Percentiles rank a stretch among this genome's conserved stretches.
These are phyloP conservation scores for Desoria tigrina DNA, from an alignment of 2,888 invertebrate genomes.

Conservation along the genomic window DNA sequence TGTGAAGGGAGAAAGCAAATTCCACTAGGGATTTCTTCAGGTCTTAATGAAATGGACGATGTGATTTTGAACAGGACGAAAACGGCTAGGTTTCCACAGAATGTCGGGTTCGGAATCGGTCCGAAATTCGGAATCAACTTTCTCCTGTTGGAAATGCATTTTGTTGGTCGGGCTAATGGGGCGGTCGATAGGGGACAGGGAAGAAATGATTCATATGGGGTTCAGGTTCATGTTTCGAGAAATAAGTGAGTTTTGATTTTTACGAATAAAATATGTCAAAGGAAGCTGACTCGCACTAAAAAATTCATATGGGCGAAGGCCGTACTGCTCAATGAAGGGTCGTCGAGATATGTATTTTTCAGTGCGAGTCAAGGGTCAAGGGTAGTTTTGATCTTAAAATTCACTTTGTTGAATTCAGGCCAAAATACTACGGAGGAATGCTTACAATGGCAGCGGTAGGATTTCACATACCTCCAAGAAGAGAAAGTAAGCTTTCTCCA, in stretches of 20 bases:
- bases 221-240: too few relatives aligned
- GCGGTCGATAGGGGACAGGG: neutral
- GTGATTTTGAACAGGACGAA: too few relatives aligned
- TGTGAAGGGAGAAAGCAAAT: conserved; percentile 24
- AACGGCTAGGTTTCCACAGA: conserved; percentile 1
- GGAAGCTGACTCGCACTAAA: too few relatives aligned
- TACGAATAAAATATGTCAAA: too few relatives aligned
- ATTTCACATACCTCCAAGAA: conserved; percentile 21
- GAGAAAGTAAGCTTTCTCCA: conserved; percentile 12
- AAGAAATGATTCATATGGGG: too few relatives aligned
- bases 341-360: too few relatives aligned
- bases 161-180: conserved; percentile 1
- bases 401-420: conserved; percentile 14
- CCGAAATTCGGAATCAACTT: conserved; percentile 22
- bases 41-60: neutral
- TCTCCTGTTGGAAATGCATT: conserved; percentile 26
- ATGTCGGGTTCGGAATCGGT: conserved; percentile 24
- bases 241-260: too few relatives aligned
- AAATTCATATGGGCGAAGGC: too few relatives aligned
- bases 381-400: too few relatives aligned
- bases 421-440: conserved; percentile 18
- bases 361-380: too few relatives aligned
- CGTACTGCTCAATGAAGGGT: too few relatives aligned
- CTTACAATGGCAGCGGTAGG: conserved; percentile 17
- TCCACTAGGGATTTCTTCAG: conserved; percentile 19